Evolutionary conservation across 92 coral and sea anemone species (phyloP), one percentile per base, ranked within the genome.

Genomic region (Diadumene lineata): DNA sequence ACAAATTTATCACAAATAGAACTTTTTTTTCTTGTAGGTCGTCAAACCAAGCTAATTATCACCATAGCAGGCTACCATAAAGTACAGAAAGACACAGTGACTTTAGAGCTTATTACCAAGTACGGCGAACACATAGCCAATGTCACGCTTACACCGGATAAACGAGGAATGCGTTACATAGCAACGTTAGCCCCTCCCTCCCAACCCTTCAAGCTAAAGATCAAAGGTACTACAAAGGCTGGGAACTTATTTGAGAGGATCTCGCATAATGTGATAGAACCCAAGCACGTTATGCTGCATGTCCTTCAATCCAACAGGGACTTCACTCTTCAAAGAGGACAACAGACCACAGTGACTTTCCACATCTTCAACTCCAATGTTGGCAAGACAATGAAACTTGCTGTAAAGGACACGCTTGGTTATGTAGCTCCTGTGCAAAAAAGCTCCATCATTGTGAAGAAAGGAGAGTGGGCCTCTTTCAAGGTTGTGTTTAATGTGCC

Each of bases 41-140:
- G 81, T 53, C 60, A 34, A 33, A 78, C 79, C 34, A 65, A 82
- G 74, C 65, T 90, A 53, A 64, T 93, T 56, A 31, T 93, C 2
- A 93, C 91, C 16, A 68, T 93, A 1, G 90, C 93, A 11, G 98
- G 96, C 23, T 61, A 85, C 29, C 82, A 90, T 50, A 89, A 85
- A 66, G 79, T 93, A 31, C 70, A 78, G 43, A 56, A 46, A 32
- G 43, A 70, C 50, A 87, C 96, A 31, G 78, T 93, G 24, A 64
- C 72, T 33, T 72, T 93, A 43, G 84, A 90, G 50, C 89, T 93
- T 50, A 78, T 90, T 26, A 87, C 85, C 57, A 78, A 78, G 44
- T 51, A 90, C 60, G 98, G 97, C 25, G 58, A 71, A 23, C 82
- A 69, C 65, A 80, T 89, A 55, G 71, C 84, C 33, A 70, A 79